A percentile compares a stretch with the other conserved stretches of the same genome.
These are phyloP conservation scores for Chrysemys picta DNA, from an alignment of 2,113 vertebrate species.

Conservation along the genomic window DNA sequence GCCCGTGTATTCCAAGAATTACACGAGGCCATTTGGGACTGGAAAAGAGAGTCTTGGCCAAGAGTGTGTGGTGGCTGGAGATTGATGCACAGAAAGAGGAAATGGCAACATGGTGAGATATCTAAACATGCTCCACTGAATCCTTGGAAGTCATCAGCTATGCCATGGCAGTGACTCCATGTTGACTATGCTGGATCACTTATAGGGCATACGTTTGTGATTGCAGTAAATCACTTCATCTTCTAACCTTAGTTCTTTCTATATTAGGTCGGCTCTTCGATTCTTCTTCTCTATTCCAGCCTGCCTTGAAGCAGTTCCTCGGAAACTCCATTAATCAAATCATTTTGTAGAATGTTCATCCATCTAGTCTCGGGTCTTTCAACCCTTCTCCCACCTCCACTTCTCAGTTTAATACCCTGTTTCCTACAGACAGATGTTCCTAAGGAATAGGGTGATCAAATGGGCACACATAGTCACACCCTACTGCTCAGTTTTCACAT, in stretches of 20 bases:
- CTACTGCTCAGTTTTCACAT: no score
- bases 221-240: neutral
- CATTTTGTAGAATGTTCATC: neutral
- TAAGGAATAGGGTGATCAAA: no score
- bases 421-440: neutral
- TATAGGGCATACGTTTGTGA: neutral
- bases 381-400: no score
- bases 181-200: neutral
- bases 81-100: neutral
- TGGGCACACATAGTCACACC: no score
- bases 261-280: neutral
- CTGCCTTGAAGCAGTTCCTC: neutral
- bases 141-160: neutral
- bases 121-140: neutral
- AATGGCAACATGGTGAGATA: neutral
- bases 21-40: neutral
- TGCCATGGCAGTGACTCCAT: neutral
- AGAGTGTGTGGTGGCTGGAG: neutral
- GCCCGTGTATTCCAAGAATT: neutral
- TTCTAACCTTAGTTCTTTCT: neutral
- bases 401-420: neutral
- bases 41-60: neutral
- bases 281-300: neutral
- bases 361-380: neutral
- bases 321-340: neutral